These are phyloP conservation scores for Laothoe populi DNA, from an alignment of 2,888 invertebrate species.

Conservation along the genomic window DNA sequence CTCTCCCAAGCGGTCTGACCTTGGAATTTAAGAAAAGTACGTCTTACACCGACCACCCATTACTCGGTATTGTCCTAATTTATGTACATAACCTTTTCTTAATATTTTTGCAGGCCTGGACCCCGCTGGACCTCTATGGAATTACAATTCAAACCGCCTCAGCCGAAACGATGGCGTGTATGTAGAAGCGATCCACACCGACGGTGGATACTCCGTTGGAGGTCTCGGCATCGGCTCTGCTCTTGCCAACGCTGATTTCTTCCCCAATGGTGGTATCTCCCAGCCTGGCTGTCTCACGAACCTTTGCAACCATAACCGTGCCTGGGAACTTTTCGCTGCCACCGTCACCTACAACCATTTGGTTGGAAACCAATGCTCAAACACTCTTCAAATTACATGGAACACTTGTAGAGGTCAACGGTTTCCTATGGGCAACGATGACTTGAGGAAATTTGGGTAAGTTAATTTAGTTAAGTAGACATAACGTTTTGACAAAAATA, in stretches of 20 bases:
- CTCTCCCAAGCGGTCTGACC: too few relatives aligned
- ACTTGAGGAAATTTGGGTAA: slow-evolving; percentile 55
- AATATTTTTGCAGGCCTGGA: slow-evolving; percentile 14
- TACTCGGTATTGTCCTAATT: too few relatives aligned
- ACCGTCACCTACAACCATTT: slow-evolving; percentile 61
- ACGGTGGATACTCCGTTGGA: slow-evolving; percentile 68
- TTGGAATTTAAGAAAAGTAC: too few relatives aligned
- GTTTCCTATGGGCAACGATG: slow-evolving; percentile 59
- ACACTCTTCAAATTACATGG: slow-evolving; percentile 49
- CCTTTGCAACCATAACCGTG: slow-evolving; percentile 65
- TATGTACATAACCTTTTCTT: background rate
- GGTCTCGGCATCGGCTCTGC: slow-evolving; percentile 73
- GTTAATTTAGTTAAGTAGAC: too few relatives aligned
- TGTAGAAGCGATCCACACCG: slow-evolving; percentile 75
- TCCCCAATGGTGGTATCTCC: slow-evolving; percentile 83
- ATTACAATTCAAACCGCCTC: slow-evolving; percentile 49
- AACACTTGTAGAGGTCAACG: slow-evolving; percentile 56
- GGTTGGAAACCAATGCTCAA: slow-evolving; percentile 54
- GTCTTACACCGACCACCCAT: too few relatives aligned
- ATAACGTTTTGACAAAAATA: background rate
- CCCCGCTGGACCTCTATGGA: slow-evolving; percentile 56
- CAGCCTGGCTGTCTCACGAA: slow-evolving; percentile 64
- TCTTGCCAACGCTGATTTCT: slow-evolving; percentile 84
- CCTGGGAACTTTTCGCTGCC: slow-evolving; percentile 65
- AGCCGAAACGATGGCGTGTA: slow-evolving; percentile 61